phyloP scores from a whole-genome alignment of 2,113 vertebrate species.

The Empidonax alnorum region DNA sequence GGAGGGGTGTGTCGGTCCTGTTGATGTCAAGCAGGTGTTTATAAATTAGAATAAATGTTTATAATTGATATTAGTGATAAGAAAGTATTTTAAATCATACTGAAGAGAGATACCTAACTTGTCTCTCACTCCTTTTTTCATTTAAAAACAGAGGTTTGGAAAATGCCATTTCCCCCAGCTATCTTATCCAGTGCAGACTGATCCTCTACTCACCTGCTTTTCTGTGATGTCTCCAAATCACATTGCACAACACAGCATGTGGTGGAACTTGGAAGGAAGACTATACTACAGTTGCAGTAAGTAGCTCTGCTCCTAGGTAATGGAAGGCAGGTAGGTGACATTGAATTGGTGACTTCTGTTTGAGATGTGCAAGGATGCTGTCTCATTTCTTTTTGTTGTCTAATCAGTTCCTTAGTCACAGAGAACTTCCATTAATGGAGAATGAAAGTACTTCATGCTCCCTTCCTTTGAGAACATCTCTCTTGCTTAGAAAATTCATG shows the following conservation, averaged over 20 bases:
- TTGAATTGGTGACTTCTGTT: neutral
- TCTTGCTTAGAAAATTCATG: neutral
- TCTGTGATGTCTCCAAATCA: neutral
- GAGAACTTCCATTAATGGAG: neutral
- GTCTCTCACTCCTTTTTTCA: neutral
- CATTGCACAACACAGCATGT: neutral
- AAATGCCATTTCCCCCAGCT: neutral
- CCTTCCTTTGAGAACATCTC: neutral
- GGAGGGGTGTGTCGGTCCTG: slow-evolving; percentile 66
- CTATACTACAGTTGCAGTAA: neutral
- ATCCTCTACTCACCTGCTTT: neutral
- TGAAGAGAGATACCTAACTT: neutral
- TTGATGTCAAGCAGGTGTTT: slow-evolving; percentile 74
- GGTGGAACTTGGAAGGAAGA: neutral
- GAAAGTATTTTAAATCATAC: slow-evolving; percentile 40
- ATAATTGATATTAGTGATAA: slow-evolving; percentile 60
- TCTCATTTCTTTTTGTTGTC: neutral
- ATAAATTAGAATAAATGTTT: slow-evolving; percentile 71
- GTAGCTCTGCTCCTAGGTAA: neutral
- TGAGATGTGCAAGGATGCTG: neutral
- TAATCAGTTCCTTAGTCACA: neutral
- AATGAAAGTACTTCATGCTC: neutral
- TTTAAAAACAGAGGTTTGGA: neutral
- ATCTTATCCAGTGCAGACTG: neutral
- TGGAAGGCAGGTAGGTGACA: neutral